Conservation (phyloP, 2,888 invertebrate genomes). For the Mylabris sibirica region DNA sequence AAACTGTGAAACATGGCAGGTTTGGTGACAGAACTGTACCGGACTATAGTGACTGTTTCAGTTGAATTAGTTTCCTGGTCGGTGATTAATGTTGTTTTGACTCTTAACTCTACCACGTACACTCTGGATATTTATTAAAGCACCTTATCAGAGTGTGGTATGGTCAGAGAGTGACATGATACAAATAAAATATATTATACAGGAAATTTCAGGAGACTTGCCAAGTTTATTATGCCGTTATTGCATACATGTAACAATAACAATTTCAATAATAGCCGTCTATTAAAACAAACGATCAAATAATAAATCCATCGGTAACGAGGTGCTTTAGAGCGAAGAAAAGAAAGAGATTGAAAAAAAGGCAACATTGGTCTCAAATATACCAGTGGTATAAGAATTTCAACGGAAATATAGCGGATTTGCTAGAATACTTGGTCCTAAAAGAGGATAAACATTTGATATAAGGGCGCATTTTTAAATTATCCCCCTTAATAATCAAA, state of each 20-base stretch:
- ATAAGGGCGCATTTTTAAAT: too few species aligned
- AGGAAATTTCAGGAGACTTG: conserved; percentile 5
- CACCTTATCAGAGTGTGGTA: conserved; percentile 16
- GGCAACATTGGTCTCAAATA: too few species aligned
- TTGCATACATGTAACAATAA: not conserved
- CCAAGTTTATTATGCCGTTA: not conserved
- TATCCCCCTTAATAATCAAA: not conserved
- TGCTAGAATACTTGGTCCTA: too few species aligned
- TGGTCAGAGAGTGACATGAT: conserved; percentile 3
- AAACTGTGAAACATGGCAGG: not conserved
- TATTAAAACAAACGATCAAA: not conserved
- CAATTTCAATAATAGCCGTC: not conserved
- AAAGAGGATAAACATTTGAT: too few species aligned
- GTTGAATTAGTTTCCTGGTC: conserved; percentile 23
- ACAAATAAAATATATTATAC: not conserved
- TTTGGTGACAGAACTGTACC: not conserved
- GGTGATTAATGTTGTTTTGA: conserved; percentile 30
- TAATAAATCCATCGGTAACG: too few species aligned
- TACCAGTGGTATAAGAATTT: too few species aligned
- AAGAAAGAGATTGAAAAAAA: too few species aligned
- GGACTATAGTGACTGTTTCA: conserved; percentile 19
- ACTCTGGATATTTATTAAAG: conserved; percentile 22
- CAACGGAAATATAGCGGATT: too few species aligned
- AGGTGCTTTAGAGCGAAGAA: too few species aligned
- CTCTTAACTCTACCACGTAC: conserved; percentile 15